These are phyloP conservation scores for Drosophila pseudotakahashii DNA, from an alignment of 2,888 invertebrate species.

Conservation along the genomic window DNA sequence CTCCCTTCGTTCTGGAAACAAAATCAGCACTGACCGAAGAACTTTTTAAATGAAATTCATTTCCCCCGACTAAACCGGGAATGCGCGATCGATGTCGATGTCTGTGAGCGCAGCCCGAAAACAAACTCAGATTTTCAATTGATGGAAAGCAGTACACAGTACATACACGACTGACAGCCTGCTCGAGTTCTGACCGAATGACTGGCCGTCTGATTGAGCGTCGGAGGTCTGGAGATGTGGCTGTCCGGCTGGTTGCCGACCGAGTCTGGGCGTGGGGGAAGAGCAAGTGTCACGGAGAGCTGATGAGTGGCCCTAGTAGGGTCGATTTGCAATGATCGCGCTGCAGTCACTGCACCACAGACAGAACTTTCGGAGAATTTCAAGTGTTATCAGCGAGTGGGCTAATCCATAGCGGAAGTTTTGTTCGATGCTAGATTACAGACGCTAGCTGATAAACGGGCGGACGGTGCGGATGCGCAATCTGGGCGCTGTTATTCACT, in stretches of 20 bases:
- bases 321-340: slow-evolving; percentile 47
- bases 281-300: slow-evolving; percentile 12
- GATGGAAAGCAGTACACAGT: slow-evolving; percentile 40
- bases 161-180: slow-evolving; percentile 26
- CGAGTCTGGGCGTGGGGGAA: slow-evolving; percentile 14
- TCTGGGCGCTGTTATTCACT: slow-evolving; percentile 4
- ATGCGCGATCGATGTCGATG: slow-evolving; percentile 14
- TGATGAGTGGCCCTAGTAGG: slow-evolving; percentile 36
- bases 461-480: slow-evolving; percentile 13
- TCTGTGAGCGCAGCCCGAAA: slow-evolving; percentile 28
- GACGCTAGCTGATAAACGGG: background rate
- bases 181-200: slow-evolving; percentile 36
- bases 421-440: slow-evolving; percentile 9
- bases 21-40: slow-evolving; percentile 42
- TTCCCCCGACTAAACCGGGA: slow-evolving; percentile 2
- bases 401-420: slow-evolving; percentile 28
- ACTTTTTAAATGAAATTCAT: slow-evolving; percentile 25
- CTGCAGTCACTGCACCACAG: slow-evolving; percentile 33
- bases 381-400: slow-evolving; percentile 29
- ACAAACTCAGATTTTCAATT: slow-evolving; percentile 54
- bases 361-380: slow-evolving; percentile 34
- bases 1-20: slow-evolving; percentile 28
- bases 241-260: slow-evolving; percentile 7
- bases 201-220: slow-evolving; percentile 7
- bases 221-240: background rate